Conservation (phyloP, 2,113 vertebrate species). For the Balaeniceps rex region DNA sequence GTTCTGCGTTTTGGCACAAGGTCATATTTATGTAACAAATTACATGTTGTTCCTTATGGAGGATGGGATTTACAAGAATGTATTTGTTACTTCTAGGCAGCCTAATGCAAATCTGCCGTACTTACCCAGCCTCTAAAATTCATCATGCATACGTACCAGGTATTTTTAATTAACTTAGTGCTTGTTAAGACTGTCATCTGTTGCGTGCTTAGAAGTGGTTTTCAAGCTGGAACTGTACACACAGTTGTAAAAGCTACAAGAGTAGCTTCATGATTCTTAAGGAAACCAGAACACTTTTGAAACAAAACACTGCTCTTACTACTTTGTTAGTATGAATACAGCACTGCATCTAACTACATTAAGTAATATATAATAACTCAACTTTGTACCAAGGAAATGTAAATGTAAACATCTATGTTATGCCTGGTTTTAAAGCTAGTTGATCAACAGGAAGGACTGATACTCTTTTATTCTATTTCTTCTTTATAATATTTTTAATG, state of each 20-base stretch:
- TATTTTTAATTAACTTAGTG: neutral
- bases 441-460: neutral
- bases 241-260: neutral
- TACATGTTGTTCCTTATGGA: neutral
- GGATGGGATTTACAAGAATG: neutral
- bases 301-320: neutral
- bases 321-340: neutral
- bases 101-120: neutral
- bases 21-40: neutral
- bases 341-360: neutral
- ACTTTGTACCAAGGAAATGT: neutral
- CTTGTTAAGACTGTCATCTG: neutral
- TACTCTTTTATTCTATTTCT: neutral
- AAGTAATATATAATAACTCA: neutral
- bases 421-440: neutral
- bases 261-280: neutral
- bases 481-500: neutral
- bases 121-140: neutral
- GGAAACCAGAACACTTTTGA: neutral
- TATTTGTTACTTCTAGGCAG: neutral
- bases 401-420: neutral
- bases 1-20: neutral
- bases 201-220: neutral
- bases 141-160: neutral
- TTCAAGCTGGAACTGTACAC: neutral